A percentile compares a stretch with the other conserved stretches of the same genome.
Conservation (phyloP, 1,140 invertebrate species). For the Psilanteris sp. region DNA sequence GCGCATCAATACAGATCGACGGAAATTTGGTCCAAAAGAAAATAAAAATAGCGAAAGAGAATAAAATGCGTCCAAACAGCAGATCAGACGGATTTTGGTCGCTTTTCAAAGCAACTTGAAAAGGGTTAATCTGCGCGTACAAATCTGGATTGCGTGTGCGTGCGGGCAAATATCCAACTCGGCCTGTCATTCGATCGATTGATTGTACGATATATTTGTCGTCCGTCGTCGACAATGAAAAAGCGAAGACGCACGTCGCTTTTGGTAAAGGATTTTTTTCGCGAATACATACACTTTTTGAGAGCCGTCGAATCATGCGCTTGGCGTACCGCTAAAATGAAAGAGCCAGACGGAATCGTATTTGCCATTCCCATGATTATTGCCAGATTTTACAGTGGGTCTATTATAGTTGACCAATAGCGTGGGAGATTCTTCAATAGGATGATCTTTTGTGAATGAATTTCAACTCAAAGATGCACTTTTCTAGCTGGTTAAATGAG, state of each 20-base stretch:
- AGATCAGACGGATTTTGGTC: constrained; percentile 39
- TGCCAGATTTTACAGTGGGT: constrained; percentile 54
- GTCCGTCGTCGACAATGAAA: constrained; percentile 38
- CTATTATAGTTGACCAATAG: constrained; percentile 73
- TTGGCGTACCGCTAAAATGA: constrained; percentile 56
- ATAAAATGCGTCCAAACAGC: constrained; percentile 39
- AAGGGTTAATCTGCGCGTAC: constrained; percentile 63
- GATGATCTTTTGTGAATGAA: constrained; percentile 69
- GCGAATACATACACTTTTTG: constrained; percentile 64
- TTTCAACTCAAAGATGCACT: constrained; percentile 69
- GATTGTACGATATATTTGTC: constrained; percentile 64
- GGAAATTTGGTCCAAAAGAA: background rate
- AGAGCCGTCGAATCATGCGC: constrained; percentile 65
- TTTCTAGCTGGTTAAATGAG: constrained; percentile 74
- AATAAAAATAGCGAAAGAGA: constrained; percentile 36
- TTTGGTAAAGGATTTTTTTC: constrained; percentile 69
- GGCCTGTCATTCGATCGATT: constrained; percentile 20
- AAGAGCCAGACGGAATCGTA: constrained; percentile 67
- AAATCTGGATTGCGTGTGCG: constrained; percentile 47
- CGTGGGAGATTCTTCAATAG: constrained; percentile 69
- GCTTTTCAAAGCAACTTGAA: constrained; percentile 45
- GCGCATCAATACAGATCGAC: constrained; percentile 45
- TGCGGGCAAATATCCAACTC: constrained; percentile 14
- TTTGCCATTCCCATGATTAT: constrained; percentile 78
- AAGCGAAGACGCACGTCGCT: constrained; percentile 35